A percentile compares a stretch with the other conserved stretches of the same genome.
Evolutionary conservation across 2,888 invertebrate species (phyloP).

Genomic region (Xanthorhoe designata): DNA sequence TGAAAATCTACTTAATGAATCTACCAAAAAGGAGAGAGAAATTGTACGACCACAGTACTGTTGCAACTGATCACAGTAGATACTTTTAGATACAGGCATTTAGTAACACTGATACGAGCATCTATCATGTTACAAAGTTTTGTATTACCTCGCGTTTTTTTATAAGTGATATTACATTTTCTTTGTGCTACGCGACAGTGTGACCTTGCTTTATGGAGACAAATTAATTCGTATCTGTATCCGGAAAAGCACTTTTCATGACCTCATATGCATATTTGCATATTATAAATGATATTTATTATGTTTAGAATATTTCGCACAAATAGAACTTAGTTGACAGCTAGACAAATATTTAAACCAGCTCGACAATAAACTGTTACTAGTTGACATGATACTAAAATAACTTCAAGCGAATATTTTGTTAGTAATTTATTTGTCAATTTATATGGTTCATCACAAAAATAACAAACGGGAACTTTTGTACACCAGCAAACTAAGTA

Average conservation of each 20-base stretch:
- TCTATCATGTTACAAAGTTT: too few relatives aligned
- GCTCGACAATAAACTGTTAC: conserved; percentile 21
- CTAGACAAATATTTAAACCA: conserved; percentile 20
- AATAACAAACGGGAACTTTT: too few relatives aligned
- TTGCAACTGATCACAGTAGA: too few relatives aligned
- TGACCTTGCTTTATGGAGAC: conserved; percentile 68
- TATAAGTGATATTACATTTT: too few relatives aligned
- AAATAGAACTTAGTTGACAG: conserved; percentile 43
- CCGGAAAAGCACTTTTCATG: conserved; percentile 82
- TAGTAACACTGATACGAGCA: too few relatives aligned
- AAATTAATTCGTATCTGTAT: conserved; percentile 78
- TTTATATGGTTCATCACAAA: too few relatives aligned
- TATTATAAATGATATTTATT: conserved; percentile 61
- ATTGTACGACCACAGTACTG: too few relatives aligned
- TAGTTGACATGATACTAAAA: conserved; percentile 6
- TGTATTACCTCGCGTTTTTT: too few relatives aligned
- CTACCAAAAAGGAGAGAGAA: too few relatives aligned
- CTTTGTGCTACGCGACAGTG: conserved; percentile 47
- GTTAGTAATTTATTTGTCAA: background rate
- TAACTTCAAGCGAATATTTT: conserved; percentile 2
- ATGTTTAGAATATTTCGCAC: conserved; percentile 68
- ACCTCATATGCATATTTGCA: conserved; percentile 77
- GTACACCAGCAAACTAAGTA: too few relatives aligned
- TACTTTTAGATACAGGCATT: too few relatives aligned
- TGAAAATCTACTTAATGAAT: too few relatives aligned